These are phyloP conservation scores for Phenganax stokvisi DNA, from an alignment of 92 coral and sea anemone species.

Conservation along the genomic window DNA sequence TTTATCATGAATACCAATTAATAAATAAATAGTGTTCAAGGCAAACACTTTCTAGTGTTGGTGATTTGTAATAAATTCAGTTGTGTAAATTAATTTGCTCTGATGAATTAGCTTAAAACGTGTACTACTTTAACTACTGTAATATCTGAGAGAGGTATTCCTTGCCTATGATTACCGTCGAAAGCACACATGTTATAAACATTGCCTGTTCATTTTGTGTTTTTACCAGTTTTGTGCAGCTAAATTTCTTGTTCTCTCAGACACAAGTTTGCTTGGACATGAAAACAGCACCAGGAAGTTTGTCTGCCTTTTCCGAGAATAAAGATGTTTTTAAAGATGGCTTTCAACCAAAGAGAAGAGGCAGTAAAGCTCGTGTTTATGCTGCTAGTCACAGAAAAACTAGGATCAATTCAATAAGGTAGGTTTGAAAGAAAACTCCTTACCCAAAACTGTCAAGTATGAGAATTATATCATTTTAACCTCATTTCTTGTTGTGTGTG, in stretches of 20 bases:
- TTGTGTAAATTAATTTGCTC: background rate
- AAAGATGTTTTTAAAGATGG: conserved; percentile 34
- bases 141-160: background rate
- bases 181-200: too few relatives aligned
- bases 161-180: too few relatives aligned
- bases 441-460: background rate
- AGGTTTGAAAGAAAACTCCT: background rate
- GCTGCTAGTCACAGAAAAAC: conserved; percentile 66
- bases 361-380: conserved; percentile 50
- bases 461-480: background rate
- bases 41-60: background rate
- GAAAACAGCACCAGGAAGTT: conserved; percentile 12
- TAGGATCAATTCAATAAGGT: conserved; percentile 81
- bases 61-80: background rate
- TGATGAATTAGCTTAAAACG: too few relatives aligned
- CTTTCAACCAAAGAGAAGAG: conserved; percentile 4
- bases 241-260: background rate
- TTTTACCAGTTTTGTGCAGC: background rate
- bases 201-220: background rate
- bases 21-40: background rate
- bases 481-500: too few relatives aligned
- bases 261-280: conserved; percentile 3
- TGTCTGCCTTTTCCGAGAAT: conserved; percentile 25
- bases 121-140: background rate
- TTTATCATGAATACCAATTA: background rate